Conservation (phyloP, 2,797 vertebrate genomes). For the Holocentrus rufus region DNA sequence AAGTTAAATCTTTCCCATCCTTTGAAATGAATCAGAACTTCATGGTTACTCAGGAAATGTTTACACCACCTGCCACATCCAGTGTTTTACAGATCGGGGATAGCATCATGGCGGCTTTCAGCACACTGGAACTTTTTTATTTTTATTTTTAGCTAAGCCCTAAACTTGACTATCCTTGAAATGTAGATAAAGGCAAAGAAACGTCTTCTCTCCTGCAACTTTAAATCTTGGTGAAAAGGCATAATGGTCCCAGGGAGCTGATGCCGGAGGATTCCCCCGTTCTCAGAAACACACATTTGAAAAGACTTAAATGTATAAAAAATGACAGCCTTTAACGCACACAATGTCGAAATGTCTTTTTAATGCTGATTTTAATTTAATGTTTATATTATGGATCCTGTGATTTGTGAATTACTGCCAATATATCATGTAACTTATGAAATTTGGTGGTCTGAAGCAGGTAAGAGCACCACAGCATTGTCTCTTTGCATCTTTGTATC, state of each 20-base stretch:
- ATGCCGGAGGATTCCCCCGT: not conserved
- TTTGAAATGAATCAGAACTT: no score
- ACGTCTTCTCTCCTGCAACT: not conserved
- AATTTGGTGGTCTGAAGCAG: not conserved
- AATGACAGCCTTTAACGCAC: not conserved
- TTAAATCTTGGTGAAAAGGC: not conserved
- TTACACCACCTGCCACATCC: no score
- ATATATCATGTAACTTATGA: not conserved
- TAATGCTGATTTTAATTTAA: not conserved
- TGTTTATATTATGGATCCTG: not conserved
- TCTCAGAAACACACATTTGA: not conserved
- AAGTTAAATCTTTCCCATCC: not conserved
- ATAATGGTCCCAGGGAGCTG: not conserved
- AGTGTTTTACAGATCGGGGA: no score
- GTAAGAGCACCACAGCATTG: not conserved
- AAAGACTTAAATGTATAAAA: not conserved
- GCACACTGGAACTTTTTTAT: not conserved
- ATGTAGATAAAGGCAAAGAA: not conserved
- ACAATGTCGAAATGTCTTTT: not conserved
- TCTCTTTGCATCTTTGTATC: not conserved
- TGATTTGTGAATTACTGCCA: not conserved
- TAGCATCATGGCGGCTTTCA: conserved; percentile 9
- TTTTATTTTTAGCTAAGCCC: not conserved
- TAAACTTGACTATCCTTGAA: not conserved
- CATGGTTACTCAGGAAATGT: no score